Evolutionary conservation across 2,888 invertebrate genomes (phyloP).

Genomic region (Eudasyphora cyanicolor): DNA sequence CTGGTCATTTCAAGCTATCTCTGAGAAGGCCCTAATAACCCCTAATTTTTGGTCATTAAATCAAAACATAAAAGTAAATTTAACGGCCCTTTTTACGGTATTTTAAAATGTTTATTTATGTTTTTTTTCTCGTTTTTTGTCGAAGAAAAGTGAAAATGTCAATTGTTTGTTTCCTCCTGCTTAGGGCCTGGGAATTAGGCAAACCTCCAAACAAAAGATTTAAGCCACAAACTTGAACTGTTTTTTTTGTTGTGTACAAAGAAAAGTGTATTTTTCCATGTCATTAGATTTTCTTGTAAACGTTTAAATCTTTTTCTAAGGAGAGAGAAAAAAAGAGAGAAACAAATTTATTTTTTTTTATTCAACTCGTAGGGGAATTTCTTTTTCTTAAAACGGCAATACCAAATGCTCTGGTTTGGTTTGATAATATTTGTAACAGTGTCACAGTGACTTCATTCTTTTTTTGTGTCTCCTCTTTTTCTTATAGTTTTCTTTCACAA

Average conservation of each 20-base stretch:
- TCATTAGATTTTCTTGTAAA: constrained; percentile 6
- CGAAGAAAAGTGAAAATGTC: constrained; percentile 16
- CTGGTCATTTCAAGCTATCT: constrained; percentile 20
- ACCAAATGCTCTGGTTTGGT: constrained; percentile 1
- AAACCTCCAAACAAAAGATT: constrained; percentile 35
- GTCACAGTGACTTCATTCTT: constrained; percentile 19
- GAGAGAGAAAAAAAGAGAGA: no score
- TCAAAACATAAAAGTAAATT: neutral
- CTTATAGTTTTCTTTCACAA: constrained; percentile 17
- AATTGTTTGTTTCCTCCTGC: neutral
- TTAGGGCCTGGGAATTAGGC: constrained; percentile 1
- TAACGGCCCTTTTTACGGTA: constrained; percentile 34
- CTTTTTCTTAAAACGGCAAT: neutral
- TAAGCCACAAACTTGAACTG: constrained; percentile 18
- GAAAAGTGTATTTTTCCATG: neutral
- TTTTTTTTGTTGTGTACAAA: neutral
- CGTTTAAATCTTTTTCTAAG: neutral
- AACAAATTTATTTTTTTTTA: no score
- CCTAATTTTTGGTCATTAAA: neutral
- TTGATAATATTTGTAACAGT: constrained; percentile 15
- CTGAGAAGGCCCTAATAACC: neutral
- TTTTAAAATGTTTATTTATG: neutral
- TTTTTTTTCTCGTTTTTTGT: neutral
- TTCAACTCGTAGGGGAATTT: no score
- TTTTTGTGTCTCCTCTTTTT: no score